Evolutionary conservation across 2,113 vertebrate genomes (phyloP).

Genomic region (Mormyrus iriodes): DNA sequence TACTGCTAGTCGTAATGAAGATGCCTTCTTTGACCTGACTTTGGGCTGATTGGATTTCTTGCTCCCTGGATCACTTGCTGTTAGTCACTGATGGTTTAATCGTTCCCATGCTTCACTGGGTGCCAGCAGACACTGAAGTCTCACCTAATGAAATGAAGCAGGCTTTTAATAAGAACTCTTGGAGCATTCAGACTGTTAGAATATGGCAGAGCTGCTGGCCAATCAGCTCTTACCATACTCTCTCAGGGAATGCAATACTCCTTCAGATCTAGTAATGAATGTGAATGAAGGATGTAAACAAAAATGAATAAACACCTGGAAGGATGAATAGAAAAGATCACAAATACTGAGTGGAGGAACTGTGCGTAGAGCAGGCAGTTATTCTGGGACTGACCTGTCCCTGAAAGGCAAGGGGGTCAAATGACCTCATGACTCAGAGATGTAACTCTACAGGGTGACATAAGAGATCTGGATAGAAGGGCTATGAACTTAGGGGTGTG

Average conservation of each 20-base stretch:
- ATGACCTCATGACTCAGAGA: background rate
- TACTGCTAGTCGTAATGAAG: background rate
- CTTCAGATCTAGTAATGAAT: background rate
- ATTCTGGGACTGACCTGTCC: background rate
- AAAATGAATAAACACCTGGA: background rate
- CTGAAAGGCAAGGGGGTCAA: background rate
- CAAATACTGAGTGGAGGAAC: background rate
- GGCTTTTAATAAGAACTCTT: slow-evolving; percentile 49
- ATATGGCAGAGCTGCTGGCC: slow-evolving; percentile 29
- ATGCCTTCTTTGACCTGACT: background rate
- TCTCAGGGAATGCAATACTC: background rate
- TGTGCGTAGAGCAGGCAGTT: background rate
- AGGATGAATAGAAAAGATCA: background rate
- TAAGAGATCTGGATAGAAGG: background rate
- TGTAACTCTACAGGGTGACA: background rate
- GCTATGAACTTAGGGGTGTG: background rate
- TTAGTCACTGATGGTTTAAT: slow-evolving; percentile 15
- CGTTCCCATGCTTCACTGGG: slow-evolving; percentile 20
- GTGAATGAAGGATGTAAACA: background rate
- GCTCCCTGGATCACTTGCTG: slow-evolving; percentile 16
- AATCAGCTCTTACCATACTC: background rate
- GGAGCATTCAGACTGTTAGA: slow-evolving; percentile 51
- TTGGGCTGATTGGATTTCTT: background rate
- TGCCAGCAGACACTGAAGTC: slow-evolving; percentile 44
- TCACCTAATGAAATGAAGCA: slow-evolving; percentile 52